Evolutionary conservation across 1,140 invertebrate species (phyloP).

Genomic region (Neodiprion pinetum): DNA sequence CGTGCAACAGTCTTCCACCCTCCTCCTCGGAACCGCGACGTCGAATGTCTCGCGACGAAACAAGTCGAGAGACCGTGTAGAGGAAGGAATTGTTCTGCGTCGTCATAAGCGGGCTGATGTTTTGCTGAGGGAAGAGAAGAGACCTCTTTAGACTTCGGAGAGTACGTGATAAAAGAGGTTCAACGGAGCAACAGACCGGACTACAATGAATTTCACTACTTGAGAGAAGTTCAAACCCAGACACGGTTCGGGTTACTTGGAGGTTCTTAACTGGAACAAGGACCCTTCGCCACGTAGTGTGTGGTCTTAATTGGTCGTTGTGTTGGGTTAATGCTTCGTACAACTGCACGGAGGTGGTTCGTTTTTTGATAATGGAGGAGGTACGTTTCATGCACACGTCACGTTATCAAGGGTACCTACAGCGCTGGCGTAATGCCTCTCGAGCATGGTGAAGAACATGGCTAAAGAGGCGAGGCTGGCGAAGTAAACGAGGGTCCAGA

Average conservation of each 20-base stretch:
- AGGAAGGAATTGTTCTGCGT: constrained; percentile 56
- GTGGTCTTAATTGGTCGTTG: no score
- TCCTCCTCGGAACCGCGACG: constrained; percentile 51
- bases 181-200: neutral
- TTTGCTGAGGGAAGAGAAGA: constrained; percentile 45
- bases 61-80: constrained; percentile 62
- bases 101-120: constrained; percentile 48
- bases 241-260: no score
- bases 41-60: constrained; percentile 55
- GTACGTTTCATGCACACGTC: no score
- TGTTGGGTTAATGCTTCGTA: no score
- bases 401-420: constrained; percentile 31
- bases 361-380: no score
- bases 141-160: neutral
- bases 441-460: constrained; percentile 63
- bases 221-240: no score
- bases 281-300: no score
- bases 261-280: no score
- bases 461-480: constrained; percentile 62
- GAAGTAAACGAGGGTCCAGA: constrained; percentile 67
- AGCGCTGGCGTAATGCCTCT: constrained; percentile 53
- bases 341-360: no score
- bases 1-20: constrained; percentile 51
- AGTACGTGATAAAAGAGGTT: neutral
- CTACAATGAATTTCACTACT: no score